phyloP scores from a whole-genome alignment of 2,797 vertebrate genomes.

The Morus bassanus region DNA sequence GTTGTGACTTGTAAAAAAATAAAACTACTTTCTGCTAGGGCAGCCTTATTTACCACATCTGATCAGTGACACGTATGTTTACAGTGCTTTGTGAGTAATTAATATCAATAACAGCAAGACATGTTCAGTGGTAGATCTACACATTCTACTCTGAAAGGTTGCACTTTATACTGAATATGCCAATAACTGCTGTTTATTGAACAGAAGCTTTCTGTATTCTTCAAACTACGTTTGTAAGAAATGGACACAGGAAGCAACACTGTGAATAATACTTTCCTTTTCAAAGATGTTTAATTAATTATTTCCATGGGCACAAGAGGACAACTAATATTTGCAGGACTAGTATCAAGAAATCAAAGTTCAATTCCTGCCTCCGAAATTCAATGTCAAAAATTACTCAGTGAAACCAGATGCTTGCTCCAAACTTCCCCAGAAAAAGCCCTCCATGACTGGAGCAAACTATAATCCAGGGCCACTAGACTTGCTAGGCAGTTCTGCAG shows the following conservation, averaged over 20 bases:
- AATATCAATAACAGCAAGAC: neutral
- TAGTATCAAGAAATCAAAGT: neutral
- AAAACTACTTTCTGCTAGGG: neutral
- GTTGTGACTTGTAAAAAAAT: neutral
- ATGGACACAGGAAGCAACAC: neutral
- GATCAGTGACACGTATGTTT: neutral
- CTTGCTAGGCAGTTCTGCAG: neutral
- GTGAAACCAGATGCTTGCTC: neutral
- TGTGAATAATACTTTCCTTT: neutral
- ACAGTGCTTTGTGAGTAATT: neutral
- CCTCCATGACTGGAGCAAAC: neutral
- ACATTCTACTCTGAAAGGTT: neutral
- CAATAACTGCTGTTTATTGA: neutral
- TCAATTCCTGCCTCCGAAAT: neutral
- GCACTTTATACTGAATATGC: neutral
- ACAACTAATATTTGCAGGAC: neutral
- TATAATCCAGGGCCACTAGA: neutral
- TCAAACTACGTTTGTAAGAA: neutral
- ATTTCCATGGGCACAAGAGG: neutral
- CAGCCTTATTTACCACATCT: neutral
- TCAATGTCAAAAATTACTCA: neutral
- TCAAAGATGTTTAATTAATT: neutral
- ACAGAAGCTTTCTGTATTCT: neutral
- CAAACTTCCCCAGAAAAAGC: neutral
- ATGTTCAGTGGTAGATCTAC: neutral